These are phyloP conservation scores for Parnassius orleans DNA, from an alignment of 2,888 invertebrate genomes.

Conservation along the genomic window DNA sequence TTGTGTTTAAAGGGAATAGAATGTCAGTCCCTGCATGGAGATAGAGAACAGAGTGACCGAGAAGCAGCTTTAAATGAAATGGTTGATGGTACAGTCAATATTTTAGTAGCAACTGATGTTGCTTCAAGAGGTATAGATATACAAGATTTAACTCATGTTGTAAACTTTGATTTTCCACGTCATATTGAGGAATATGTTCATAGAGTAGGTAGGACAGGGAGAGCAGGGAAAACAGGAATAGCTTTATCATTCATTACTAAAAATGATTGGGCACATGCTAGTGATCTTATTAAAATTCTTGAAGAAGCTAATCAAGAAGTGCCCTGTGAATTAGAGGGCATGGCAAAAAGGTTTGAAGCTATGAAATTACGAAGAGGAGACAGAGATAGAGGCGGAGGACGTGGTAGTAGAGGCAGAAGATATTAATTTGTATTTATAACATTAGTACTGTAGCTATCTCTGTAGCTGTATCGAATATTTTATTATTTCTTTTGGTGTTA, in stretches of 20 bases:
- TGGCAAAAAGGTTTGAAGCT: slow-evolving; percentile 87
- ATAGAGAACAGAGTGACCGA: slow-evolving; percentile 89
- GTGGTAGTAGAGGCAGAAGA: slow-evolving; percentile 57
- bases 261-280: slow-evolving; percentile 90
- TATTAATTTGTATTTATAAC: neutral
- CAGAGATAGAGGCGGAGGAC: slow-evolving; percentile 69
- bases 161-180: slow-evolving; percentile 96
- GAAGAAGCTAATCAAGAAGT: slow-evolving; percentile 93
- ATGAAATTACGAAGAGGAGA: slow-evolving; percentile 83
- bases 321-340: slow-evolving; percentile 86
- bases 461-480: neutral
- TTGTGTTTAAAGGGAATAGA: slow-evolving; percentile 84
- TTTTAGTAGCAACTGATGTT: slow-evolving; percentile 96
- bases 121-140: slow-evolving; percentile 97
- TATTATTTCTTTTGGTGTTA: too few species aligned
- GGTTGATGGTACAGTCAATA: slow-evolving; percentile 87
- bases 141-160: slow-evolving; percentile 92
- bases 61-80: slow-evolving; percentile 93
- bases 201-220: slow-evolving; percentile 96
- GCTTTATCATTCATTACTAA: slow-evolving; percentile 91
- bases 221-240: slow-evolving; percentile 92
- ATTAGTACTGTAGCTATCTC: neutral
- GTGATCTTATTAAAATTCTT: slow-evolving; percentile 90
- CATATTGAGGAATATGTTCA: slow-evolving; percentile 98
- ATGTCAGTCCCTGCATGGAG: slow-evolving; percentile 93